phyloP scores from a whole-genome alignment of 2,797 vertebrate species.

The Euthynnus affinis region DNA sequence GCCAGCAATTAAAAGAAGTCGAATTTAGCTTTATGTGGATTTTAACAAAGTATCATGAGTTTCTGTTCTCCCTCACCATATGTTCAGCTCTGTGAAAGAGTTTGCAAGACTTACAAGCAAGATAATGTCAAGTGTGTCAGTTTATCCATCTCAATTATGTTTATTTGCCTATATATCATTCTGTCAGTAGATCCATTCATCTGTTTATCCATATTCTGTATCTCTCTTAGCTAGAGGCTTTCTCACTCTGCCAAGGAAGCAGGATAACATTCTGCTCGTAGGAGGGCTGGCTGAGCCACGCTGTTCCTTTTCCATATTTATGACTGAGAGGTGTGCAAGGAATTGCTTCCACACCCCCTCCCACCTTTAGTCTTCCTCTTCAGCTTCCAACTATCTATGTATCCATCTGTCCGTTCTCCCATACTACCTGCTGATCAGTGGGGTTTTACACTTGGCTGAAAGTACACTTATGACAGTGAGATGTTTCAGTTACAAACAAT shows the following conservation, averaged over 20 bases:
- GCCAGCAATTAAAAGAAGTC: no score
- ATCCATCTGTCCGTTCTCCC: constrained; percentile 66
- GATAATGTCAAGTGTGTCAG: constrained; percentile 5
- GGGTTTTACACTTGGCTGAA: constrained; percentile 36
- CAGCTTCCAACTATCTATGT: constrained; percentile 55
- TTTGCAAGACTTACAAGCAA: neutral
- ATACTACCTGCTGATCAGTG: constrained; percentile 55
- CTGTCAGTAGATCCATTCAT: constrained; percentile 36
- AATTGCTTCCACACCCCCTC: constrained; percentile 70
- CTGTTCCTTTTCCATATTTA: constrained; percentile 83
- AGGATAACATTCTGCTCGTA: constrained; percentile 81
- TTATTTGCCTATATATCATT: constrained; percentile 29
- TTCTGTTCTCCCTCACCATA: neutral
- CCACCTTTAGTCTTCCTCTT: constrained; percentile 57
- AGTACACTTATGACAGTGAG: constrained; percentile 2
- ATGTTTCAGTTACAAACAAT: constrained; percentile 12
- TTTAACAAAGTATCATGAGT: neutral
- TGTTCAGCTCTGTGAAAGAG: neutral
- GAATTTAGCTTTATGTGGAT: no score
- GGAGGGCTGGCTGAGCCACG: constrained; percentile 78
- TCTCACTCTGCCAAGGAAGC: constrained; percentile 64
- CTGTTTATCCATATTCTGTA: constrained; percentile 40
- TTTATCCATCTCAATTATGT: constrained; percentile 17
- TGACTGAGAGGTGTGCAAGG: constrained; percentile 77
- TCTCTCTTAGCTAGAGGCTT: constrained; percentile 54